Evolutionary conservation across 2,888 invertebrate species (phyloP), one percentile per base, ranked within the genome.

Genomic region (Odontothrips loti): DNA sequence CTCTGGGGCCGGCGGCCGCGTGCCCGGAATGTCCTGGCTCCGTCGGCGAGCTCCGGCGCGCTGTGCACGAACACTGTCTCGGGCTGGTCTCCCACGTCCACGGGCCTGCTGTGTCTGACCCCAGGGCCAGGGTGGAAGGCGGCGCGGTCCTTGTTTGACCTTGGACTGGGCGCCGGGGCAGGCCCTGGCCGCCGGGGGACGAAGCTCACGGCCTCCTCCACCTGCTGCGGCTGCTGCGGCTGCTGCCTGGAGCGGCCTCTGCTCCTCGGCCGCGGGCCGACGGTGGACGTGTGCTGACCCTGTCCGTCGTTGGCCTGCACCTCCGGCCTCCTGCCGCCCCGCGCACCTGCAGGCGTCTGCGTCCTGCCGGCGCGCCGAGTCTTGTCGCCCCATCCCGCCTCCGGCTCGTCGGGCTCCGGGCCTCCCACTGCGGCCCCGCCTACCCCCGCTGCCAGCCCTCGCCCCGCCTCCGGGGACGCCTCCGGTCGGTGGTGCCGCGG

Each of bases 51-150:
- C 27, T 27, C 68, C 68, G 23, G 68, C 68, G 9, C 68, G 68
- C n/a, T 58, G 58, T 75, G 68, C 68, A 75, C 68, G 68, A 27
- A 75, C 27, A 27, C 68, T 10, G 68, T 75, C 11, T 75, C 68
- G 17, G 58, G 58, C 11, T 11, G 58, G 58, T 20, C 17, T 6
- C 20, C 58, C 20, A 17, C 58, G 68, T 75, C 68, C 27, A 27
- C 68, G 23, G 27, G 23, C 68, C 27, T 75, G 68, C 68, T 75
- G 23, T 75, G 68, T 27, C 68, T n/a, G 23, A 27, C 23, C 20
- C 58, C 58, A 0, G 23, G 68, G 1, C 23, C 27, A 11, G 68
- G 10, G 6, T 75, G 68, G 27, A 23, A 68, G 27, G 12, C 68
- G 27, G 27, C 11, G 68, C 68, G 68, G 23, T 75, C 68, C 27